Evolutionary conservation across 1,140 invertebrate species (phyloP).

Genomic region (Parapsyche elsis): DNA sequence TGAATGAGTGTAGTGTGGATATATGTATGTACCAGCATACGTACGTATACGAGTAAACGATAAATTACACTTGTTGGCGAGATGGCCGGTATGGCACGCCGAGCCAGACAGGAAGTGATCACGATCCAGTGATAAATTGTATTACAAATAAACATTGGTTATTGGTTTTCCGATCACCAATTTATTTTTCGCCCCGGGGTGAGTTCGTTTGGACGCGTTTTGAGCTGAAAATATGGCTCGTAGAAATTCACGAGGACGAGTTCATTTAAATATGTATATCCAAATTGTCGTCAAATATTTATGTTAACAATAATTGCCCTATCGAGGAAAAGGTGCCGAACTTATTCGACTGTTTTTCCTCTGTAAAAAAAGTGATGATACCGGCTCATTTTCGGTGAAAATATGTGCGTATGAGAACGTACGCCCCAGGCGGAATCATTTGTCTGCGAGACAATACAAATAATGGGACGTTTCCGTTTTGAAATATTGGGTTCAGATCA

Average conservation of each 20-base stretch:
- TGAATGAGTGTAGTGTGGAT: not conserved
- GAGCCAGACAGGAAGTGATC: conserved; percentile 40
- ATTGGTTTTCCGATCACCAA: conserved; percentile 51
- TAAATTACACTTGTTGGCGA: conserved; percentile 29
- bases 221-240: not conserved
- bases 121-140: conserved; percentile 46
- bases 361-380: conserved; percentile 22
- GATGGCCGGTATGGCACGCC: conserved; percentile 23
- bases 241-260: not conserved
- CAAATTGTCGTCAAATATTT: no score
- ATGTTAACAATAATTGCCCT: not conserved
- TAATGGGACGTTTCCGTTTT: conserved; percentile 12
- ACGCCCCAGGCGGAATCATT: conserved; percentile 28
- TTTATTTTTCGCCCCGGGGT: conserved; percentile 46
- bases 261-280: not conserved
- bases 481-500: conserved; percentile 39
- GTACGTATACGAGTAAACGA: not conserved
- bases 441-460: conserved; percentile 36
- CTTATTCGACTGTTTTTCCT: not conserved
- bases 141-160: conserved; percentile 54
- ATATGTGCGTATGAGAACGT: not conserved
- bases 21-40: no score
- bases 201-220: no score
- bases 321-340: not conserved
- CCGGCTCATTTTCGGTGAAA: conserved; percentile 3